phyloP scores from a whole-genome alignment of 2,797 vertebrate species.

The Gymnoscopelus braueri region DNA sequence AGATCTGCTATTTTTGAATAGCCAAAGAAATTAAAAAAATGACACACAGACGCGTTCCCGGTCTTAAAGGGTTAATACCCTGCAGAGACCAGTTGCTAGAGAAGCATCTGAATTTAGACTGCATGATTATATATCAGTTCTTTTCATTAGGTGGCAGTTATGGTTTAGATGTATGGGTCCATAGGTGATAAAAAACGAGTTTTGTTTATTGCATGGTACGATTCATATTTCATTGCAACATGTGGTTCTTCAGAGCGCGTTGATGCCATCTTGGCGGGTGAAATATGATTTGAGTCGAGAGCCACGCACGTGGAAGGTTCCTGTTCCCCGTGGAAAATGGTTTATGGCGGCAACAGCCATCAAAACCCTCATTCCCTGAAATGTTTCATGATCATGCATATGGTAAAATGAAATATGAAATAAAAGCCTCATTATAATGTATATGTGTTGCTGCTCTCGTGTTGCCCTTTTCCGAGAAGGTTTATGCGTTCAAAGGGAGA shows the following conservation, averaged over 20 bases:
- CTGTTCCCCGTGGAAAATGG: background rate
- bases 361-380: background rate
- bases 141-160: conserved; percentile 46
- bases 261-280: background rate
- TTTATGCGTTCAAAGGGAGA: no score
- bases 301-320: background rate
- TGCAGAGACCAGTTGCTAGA: conserved; percentile 18
- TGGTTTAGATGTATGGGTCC: conserved; percentile 19
- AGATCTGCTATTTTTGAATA: no score
- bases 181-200: background rate
- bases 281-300: conserved; percentile 2
- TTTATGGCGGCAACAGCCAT: conserved; percentile 1
- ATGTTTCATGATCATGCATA: background rate
- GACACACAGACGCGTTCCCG: no score
- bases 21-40: no score
- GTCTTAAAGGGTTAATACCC: no score
- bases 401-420: no score
- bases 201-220: conserved; percentile 17
- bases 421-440: no score
- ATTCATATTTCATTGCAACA: conserved; percentile 5
- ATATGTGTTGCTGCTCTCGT: no score
- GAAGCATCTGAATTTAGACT: conserved; percentile 34
- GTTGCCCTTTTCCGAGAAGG: no score
- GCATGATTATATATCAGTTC: conserved; percentile 17
- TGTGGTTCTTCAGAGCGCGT: background rate